phyloP scores from a whole-genome alignment of 2,888 invertebrate species.

The Cephus pygmeus region DNA sequence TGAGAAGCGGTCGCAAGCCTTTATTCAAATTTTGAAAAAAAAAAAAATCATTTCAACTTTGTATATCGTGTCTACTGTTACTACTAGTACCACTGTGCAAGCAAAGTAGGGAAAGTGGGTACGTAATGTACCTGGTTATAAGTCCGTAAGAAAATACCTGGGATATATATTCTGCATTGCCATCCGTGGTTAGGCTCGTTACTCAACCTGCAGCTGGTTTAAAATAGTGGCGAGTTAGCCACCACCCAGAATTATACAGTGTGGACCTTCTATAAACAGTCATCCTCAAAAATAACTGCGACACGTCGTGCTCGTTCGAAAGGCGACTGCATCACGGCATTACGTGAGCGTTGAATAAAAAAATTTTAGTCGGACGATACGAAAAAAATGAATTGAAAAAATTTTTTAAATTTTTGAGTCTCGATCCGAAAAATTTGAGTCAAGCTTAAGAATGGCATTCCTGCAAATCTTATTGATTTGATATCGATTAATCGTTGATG shows the following conservation, averaged over 20 bases:
- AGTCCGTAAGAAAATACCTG: background rate
- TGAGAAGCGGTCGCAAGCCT: background rate
- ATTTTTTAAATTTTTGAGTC: background rate
- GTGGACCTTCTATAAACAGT: slow-evolving; percentile 17
- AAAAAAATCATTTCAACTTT: background rate
- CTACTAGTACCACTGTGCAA: background rate
- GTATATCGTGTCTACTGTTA: background rate
- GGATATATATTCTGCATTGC: background rate
- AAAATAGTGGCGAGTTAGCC: slow-evolving; percentile 30
- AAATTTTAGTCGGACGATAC: background rate
- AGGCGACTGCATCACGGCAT: background rate
- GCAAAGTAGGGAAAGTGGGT: background rate
- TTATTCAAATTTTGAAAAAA: background rate
- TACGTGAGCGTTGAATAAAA: background rate
- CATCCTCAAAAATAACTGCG: slow-evolving; percentile 41
- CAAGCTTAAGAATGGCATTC: background rate
- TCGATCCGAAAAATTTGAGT: background rate
- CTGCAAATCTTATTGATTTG: background rate
- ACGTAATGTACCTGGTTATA: background rate
- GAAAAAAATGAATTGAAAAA: background rate
- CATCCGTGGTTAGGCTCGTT: background rate
- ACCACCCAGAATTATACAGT: slow-evolving; percentile 1
- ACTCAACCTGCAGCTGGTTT: slow-evolving; percentile 15
- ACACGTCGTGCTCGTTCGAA: background rate
- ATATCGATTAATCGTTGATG: background rate